Evolutionary conservation across 2,797 vertebrate genomes (phyloP).

Genomic region (Lemur catta): DNA sequence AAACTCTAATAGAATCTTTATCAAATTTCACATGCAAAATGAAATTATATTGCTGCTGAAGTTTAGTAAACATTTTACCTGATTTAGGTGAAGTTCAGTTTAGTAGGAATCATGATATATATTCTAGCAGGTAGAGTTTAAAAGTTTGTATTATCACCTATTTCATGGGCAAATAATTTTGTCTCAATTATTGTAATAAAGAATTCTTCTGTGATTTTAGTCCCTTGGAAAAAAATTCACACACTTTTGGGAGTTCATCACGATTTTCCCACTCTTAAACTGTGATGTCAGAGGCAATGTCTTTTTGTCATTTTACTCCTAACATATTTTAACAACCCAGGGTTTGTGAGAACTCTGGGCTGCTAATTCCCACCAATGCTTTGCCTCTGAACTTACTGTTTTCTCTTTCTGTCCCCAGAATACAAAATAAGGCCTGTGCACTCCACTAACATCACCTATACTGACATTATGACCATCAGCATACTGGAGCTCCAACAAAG

Average conservation of each 20-base stretch:
- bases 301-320: not conserved
- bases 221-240: not conserved
- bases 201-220: not conserved
- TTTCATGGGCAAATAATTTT: not conserved
- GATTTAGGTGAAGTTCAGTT: not conserved
- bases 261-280: not conserved
- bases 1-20: conserved; percentile 22
- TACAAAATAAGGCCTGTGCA: not conserved
- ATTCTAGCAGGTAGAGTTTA: not conserved
- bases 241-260: not conserved
- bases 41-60: not conserved
- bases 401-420: not conserved
- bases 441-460: too few relatives aligned
- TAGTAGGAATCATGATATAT: not conserved
- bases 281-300: not conserved
- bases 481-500: not conserved
- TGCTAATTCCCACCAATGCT: not conserved
- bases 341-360: not conserved
- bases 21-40: not conserved
- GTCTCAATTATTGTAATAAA: not conserved
- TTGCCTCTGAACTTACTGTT: not conserved
- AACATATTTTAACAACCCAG: not conserved
- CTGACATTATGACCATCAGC: not conserved
- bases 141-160: not conserved
- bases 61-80: not conserved